Base-by-base conservation (phyloP, 2,888 invertebrate species). In the Odiellus spinosus region DNA sequence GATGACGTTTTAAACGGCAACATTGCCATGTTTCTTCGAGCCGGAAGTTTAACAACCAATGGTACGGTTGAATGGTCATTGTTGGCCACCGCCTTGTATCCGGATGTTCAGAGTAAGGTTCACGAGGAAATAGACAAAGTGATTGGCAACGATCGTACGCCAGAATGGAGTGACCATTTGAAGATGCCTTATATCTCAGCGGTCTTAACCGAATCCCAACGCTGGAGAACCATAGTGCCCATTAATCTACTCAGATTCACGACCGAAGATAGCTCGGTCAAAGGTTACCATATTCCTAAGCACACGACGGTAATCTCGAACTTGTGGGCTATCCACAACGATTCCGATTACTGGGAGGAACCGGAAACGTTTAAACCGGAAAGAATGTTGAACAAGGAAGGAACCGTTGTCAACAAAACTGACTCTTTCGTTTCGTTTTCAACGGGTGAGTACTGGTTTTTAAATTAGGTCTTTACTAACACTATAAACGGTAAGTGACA, bases 121-220 rank as follows among this genome's bases (percentile, higher is more conserved):
- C 50, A 52, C 8, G 19, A 26, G 2, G 53, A 53, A 38, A 50
- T 54, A 6, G 50, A 54, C 3, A 35, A 33, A 3, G 45, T 50
- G 2, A 43, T 53, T 33, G 50, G 50, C 2, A 26, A n/a, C 6
- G 39, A 47, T 4, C 46, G 52, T 3, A 2, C 17, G 2, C 53
- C 53, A 3, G 18, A 18, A 5, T 46, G 38, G 36, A 34, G 8
- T 5, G 50, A 54, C 36, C 48, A 45, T 11, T 10, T 20, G 5
- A 18, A 38, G 1, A 46, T 54, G 47, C 54, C 54, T 1, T 54
- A 50, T 34, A 48, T 46, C 8, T 40, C 46, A 26, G 54, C 54
- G 3, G 45, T 53, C 11, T 45, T 53, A 17, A 40, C 40, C 42
- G 54, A 54, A 18, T 11, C 45, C 17, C 46, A 48, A 47, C 32